Conservation (phyloP, 1,140 invertebrate genomes). For the Pollicipes pollicipes region DNA sequence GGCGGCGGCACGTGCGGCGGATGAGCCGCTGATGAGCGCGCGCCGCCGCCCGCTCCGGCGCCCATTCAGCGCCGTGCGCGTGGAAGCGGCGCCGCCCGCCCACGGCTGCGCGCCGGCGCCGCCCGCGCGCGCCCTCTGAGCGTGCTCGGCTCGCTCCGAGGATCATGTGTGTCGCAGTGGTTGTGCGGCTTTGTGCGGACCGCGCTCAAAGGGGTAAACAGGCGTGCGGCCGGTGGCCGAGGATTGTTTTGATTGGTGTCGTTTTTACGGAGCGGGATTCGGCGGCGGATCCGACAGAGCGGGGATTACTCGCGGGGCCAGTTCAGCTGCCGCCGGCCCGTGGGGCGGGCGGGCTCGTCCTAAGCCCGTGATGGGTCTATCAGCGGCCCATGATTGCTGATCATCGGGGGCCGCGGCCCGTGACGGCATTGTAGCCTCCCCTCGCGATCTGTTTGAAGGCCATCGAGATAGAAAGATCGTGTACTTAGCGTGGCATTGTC, state of each 20-base stretch:
- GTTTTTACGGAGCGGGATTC: background rate
- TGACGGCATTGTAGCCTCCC: too few species aligned
- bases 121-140: background rate
- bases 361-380: background rate
- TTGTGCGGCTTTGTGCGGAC: background rate
- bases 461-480: too few species aligned
- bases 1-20: constrained; percentile 1
- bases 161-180: background rate
- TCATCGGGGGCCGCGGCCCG: too few species aligned
- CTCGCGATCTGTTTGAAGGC: too few species aligned
- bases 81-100: too few species aligned
- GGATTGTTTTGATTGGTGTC: background rate
- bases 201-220: background rate
- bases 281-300: background rate
- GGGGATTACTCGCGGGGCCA: too few species aligned
- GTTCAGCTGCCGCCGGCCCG: too few species aligned
- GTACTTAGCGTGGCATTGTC: too few species aligned
- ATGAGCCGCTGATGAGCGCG: constrained; percentile 6
- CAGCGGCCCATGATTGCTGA: too few species aligned
- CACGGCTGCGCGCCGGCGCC: too few species aligned
- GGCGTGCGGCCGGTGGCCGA: background rate
- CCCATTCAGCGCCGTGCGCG: background rate
- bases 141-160: background rate
- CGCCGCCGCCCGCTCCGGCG: background rate
- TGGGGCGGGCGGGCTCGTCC: too few species aligned